Percentiles rank a stretch among this genome's conserved stretches.
These are phyloP conservation scores for Sebastiscus albofasciatus DNA, from an alignment of 2,797 vertebrate genomes.

Conservation along the genomic window DNA sequence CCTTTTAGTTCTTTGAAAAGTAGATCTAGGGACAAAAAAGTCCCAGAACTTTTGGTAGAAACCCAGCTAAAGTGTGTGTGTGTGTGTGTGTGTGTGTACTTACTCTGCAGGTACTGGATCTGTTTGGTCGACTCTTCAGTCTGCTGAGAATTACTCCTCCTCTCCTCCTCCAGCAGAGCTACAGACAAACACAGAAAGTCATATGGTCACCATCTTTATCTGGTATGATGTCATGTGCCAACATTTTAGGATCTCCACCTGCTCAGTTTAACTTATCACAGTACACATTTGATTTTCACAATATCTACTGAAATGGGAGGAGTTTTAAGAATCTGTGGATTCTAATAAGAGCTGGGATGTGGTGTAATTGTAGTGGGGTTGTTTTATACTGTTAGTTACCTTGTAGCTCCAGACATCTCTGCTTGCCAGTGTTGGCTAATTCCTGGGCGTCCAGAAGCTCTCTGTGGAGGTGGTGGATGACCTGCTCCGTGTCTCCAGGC, in stretches of 20 bases:
- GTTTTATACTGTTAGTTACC: slow-evolving; percentile 76
- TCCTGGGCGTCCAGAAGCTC: slow-evolving; percentile 96
- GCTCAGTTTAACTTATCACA: neutral
- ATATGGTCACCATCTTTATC: neutral
- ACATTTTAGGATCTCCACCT: neutral
- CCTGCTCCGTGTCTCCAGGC: slow-evolving; percentile 90
- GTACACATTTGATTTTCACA: neutral
- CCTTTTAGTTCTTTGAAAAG: too few species aligned
- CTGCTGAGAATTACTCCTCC: slow-evolving; percentile 89
- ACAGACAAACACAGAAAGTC: slow-evolving; percentile 7
- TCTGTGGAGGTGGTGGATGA: slow-evolving; percentile 93
- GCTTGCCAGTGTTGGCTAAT: slow-evolving; percentile 94
- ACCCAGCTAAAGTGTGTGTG: neutral
- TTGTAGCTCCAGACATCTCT: slow-evolving; percentile 96
- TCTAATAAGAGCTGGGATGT: neutral
- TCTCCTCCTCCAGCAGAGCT: slow-evolving; percentile 97
- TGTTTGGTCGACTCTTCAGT: slow-evolving; percentile 95
- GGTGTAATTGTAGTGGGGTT: neutral
- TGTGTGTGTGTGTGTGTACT: slow-evolving; percentile 41
- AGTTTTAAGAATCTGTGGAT: neutral
- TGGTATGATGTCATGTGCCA: neutral
- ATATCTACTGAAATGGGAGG: neutral
- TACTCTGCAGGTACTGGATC: slow-evolving; percentile 96
- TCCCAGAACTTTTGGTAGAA: too few species aligned
- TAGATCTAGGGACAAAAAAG: too few species aligned